Conservation (phyloP, 2,888 invertebrate genomes). For the Tetropium fuscum region DNA sequence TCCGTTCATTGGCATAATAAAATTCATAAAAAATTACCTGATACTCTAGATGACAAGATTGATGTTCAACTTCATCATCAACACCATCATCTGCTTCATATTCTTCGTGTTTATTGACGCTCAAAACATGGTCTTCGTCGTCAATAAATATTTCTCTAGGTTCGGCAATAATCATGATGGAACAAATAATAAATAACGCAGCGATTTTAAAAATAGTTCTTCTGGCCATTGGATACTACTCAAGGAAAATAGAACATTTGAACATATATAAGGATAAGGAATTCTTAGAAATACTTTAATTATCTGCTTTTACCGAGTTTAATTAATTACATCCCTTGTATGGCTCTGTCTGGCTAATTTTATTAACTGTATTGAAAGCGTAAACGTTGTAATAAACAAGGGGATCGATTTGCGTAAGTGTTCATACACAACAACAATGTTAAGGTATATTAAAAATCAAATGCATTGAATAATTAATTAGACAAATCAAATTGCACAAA, state of each 20-base stretch:
- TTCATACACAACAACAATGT: too few relatives aligned
- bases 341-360: background rate
- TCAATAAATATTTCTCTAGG: constrained; percentile 52
- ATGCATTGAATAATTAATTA: too few relatives aligned
- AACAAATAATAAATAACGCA: constrained; percentile 57
- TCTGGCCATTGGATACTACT: constrained; percentile 13
- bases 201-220: constrained; percentile 3
- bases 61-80: constrained; percentile 37
- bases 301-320: background rate
- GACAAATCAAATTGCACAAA: too few relatives aligned
- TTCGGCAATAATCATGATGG: constrained; percentile 37
- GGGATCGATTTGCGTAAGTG: too few relatives aligned
- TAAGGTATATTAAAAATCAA: too few relatives aligned
- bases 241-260: background rate
- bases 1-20: too few relatives aligned
- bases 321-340: background rate
- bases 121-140: constrained; percentile 50
- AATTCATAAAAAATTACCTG: constrained; percentile 39
- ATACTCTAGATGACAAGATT: constrained; percentile 45
- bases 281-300: constrained; percentile 11
- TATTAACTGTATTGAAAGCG: too few relatives aligned
- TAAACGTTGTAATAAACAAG: background rate
- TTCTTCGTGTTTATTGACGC: constrained; percentile 41
- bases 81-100: constrained; percentile 31
- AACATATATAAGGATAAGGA: background rate